These are phyloP conservation scores for Sarotherodon lohbergeri DNA, from an alignment of 2,113 vertebrate species.

Conservation along the genomic window DNA sequence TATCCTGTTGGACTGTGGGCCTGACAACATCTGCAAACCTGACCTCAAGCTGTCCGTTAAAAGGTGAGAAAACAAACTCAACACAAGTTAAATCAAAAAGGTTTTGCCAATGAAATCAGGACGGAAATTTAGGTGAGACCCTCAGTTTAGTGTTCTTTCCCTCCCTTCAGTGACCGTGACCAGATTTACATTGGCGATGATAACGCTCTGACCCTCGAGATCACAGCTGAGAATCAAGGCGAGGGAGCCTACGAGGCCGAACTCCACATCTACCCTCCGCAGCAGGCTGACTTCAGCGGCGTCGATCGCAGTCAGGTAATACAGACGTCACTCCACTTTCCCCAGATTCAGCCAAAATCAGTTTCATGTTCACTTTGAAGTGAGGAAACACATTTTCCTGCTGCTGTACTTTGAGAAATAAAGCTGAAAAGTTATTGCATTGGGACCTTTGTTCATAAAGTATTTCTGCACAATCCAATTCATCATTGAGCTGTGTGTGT, in stretches of 20 bases:
- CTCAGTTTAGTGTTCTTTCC: not conserved
- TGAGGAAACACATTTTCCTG: not conserved
- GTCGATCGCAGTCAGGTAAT: slow-evolving; percentile 84
- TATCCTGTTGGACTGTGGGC: slow-evolving; percentile 93
- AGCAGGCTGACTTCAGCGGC: slow-evolving; percentile 90
- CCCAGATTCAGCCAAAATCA: not conserved
- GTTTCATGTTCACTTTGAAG: not conserved
- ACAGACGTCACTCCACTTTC: not conserved
- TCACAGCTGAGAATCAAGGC: slow-evolving; percentile 85
- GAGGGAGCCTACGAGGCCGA: slow-evolving; percentile 98
- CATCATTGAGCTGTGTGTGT: not conserved
- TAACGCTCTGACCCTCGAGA: slow-evolving; percentile 85
- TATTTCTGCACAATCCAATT: not conserved
- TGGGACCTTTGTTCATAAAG: not conserved
- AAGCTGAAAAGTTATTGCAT: not conserved
- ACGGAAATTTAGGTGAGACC: not conserved
- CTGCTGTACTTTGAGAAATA: not conserved
- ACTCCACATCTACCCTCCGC: slow-evolving; percentile 81
- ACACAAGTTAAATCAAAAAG: not conserved
- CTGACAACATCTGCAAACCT: slow-evolving; percentile 93
- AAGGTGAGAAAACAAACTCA: slow-evolving; percentile 71
- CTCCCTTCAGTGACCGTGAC: slow-evolving; percentile 79
- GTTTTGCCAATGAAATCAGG: not conserved
- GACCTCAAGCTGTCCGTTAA: slow-evolving; percentile 83
- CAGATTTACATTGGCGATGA: slow-evolving; percentile 94